phyloP scores from a whole-genome alignment of 2,113 vertebrate species.

The Abramis brama region DNA sequence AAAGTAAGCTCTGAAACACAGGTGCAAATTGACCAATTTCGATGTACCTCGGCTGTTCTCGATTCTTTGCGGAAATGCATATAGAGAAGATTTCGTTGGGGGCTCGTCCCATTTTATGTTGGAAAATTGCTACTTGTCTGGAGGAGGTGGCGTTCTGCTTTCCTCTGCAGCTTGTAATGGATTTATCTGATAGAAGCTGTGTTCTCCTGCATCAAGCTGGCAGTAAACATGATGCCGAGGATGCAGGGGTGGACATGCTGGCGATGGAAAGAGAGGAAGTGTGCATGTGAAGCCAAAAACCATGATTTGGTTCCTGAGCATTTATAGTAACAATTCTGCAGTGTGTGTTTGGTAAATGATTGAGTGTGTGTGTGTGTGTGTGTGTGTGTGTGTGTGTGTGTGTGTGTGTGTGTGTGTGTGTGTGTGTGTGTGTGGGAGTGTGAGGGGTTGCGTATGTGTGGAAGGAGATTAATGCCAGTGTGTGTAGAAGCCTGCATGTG shows the following conservation, averaged over 20 bases:
- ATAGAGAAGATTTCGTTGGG: background rate
- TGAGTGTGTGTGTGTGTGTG: conserved; percentile 8
- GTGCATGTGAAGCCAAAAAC: background rate
- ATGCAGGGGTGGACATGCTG: conserved; percentile 48
- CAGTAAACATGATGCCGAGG: conserved; percentile 37
- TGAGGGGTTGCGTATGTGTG: conserved; percentile 37
- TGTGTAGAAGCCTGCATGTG: conserved; percentile 34
- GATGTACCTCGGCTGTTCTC: background rate
- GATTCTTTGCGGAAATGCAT: background rate
- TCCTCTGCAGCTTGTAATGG: conserved; percentile 45
- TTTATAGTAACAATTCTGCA: conserved; percentile 37
- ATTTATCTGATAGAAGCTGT: conserved; percentile 49
- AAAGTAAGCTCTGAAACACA: background rate
- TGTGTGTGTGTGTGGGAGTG: conserved; percentile 34
- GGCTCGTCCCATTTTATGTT: background rate
- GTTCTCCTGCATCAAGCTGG: conserved; percentile 42
- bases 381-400: conserved; percentile 34
- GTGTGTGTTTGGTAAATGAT: background rate
- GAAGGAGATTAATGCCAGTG: conserved; percentile 45
- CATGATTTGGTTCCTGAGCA: background rate
- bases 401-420: conserved; percentile 28
- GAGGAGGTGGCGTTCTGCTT: conserved; percentile 31
- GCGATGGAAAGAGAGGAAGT: background rate
- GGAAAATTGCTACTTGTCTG: conserved; percentile 23
- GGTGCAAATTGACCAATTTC: background rate